These are phyloP conservation scores for Beris morrisii DNA, from an alignment of 2,888 invertebrate genomes.

Conservation along the genomic window DNA sequence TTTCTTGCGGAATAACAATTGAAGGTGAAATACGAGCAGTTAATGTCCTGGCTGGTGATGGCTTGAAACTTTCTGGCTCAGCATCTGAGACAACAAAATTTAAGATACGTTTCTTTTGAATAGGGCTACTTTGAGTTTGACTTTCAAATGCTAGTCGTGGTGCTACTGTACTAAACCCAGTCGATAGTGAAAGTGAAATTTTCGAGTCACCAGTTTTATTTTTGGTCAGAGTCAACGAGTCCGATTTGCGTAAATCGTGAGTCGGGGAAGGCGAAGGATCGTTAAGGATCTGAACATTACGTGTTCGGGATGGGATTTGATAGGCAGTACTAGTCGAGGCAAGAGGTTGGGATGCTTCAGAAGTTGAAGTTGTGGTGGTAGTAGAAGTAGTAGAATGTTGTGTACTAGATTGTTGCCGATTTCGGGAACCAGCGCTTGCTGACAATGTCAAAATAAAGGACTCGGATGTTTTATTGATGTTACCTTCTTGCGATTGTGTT, in stretches of 20 bases:
- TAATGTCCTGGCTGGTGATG: conserved; percentile 41
- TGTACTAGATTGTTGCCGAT: conserved; percentile 39
- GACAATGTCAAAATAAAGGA: conserved; percentile 48
- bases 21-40: conserved; percentile 22
- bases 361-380: conserved; percentile 28
- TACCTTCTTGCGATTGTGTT: conserved; percentile 42
- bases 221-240: conserved; percentile 26
- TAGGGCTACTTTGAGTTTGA: conserved; percentile 33
- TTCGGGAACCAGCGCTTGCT: conserved; percentile 48
- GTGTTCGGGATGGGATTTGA: conserved; percentile 19
- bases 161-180: conserved; percentile 33
- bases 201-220: conserved; percentile 24
- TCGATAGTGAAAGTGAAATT: conserved; percentile 30
- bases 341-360: conserved; percentile 11
- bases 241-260: conserved; percentile 35
- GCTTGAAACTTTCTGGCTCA: conserved; percentile 56
- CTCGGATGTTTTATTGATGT: conserved; percentile 48
- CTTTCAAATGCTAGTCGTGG: conserved; percentile 9
- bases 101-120: conserved; percentile 48
- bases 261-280: conserved; percentile 19
- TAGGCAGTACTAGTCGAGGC: neutral
- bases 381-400: conserved; percentile 46
- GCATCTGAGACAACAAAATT: conserved; percentile 53
- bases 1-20: conserved; percentile 31
- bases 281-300: conserved; percentile 35